Percentiles rank a stretch among this genome's conserved stretches.
Conservation (phyloP, 23 tunicate genomes). For the Trididemnum clinides region DNA sequence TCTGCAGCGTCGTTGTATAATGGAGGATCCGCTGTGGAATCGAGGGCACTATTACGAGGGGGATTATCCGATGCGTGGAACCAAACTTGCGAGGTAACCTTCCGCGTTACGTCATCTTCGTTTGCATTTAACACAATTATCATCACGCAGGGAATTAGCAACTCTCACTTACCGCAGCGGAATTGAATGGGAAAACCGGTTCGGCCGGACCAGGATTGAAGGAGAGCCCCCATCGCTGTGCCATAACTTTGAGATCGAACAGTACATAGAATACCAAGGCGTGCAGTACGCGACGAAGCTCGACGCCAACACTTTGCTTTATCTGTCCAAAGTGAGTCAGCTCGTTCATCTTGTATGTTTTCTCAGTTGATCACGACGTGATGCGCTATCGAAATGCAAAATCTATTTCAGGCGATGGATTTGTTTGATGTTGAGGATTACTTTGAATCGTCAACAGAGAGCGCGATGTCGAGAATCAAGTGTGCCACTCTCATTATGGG, state of each 20-base stretch:
- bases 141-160: conserved; percentile 75
- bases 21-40: conserved; percentile 94
- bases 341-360: not conserved
- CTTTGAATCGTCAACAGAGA: conserved; percentile 25
- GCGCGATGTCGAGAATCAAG: conserved; percentile 40
- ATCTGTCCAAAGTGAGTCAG: conserved; percentile 77
- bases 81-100: conserved; percentile 87
- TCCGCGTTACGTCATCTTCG: no score
- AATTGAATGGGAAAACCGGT: conserved; percentile 79
- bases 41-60: conserved; percentile 80
- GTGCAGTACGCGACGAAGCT: conserved; percentile 83
- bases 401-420: conserved; percentile 84
- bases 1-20: conserved; percentile 89
- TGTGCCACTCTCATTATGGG: conserved; percentile 85
- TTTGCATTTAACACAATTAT: no score
- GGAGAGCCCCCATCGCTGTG: conserved; percentile 73
- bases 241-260: conserved; percentile 89
- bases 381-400: not conserved
- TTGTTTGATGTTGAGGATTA: conserved; percentile 84
- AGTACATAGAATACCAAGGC: conserved; percentile 95
- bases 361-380: not conserved
- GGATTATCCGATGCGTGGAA: conserved; percentile 79
- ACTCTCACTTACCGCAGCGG: conserved; percentile 90
- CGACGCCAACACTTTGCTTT: conserved; percentile 90
- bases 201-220: conserved; percentile 58